Conservation (phyloP, 2,888 invertebrate genomes). For the Pseudococcus viburni region DNA sequence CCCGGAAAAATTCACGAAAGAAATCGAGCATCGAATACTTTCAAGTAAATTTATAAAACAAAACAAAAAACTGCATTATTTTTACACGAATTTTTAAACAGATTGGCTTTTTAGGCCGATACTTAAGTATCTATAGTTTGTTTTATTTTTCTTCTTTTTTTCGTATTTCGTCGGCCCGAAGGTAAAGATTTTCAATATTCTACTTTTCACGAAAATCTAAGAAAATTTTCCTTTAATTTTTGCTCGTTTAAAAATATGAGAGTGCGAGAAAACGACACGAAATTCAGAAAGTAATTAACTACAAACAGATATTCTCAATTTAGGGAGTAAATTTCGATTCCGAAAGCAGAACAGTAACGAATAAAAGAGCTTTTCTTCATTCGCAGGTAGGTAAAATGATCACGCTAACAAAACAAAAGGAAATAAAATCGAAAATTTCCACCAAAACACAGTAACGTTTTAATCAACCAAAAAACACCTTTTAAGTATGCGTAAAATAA, state of each 20-base stretch:
- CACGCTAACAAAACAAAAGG: background rate
- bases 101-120: too few species aligned
- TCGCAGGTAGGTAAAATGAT: background rate
- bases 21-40: background rate
- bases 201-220: background rate
- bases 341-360: background rate
- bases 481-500: background rate
- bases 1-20: background rate
- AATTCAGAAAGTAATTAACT: background rate
- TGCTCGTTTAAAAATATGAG: background rate
- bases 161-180: background rate
- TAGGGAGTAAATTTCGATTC: background rate
- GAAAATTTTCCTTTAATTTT: background rate
- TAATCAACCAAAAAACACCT: slow-evolving; percentile 2
- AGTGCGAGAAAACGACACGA: background rate
- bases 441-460: background rate
- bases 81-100: background rate
- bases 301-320: slow-evolving; percentile 29
- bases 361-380: background rate
- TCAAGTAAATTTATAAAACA: background rate
- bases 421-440: slow-evolving; percentile 28
- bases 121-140: too few species aligned
- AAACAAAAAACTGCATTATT: background rate
- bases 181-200: background rate
- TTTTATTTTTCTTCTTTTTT: background rate